Evolutionary conservation across 2,113 vertebrate species (phyloP), one percentile per base, ranked within the genome.

Genomic region (Zootoca vivipara): DNA sequence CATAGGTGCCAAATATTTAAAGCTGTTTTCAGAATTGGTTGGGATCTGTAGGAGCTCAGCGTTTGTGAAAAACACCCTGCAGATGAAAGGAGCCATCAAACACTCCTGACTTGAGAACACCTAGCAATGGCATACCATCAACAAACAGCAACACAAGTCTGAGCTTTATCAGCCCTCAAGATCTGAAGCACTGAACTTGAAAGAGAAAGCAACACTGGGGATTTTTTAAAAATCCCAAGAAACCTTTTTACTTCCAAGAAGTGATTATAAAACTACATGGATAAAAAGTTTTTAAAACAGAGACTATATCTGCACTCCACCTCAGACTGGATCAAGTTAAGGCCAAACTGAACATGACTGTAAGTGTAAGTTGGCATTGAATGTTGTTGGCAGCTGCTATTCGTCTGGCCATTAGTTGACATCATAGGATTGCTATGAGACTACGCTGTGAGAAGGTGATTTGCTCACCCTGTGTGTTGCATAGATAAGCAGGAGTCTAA

Each of bases 141-240:
- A 86, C 40, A 20, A 83, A 26, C 65, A 83, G 30, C 20, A 28
- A 46, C 84, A 64, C 89, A 52, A 89, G 0, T 9, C 35, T 18
- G 69, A 91, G 64, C 46, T 13, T 67, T 90, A 82, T 82, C 15
- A 79, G 9, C 15, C 56, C 13, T 16, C 42, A 33, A 56, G 78
- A 79, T 79, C 46, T 52, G 28, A 92, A 91, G 85, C 85, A 79
- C 18, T 83, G 15, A 85, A 3, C 90, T 92, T 93, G 93, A 94
- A 94, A 94, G 92, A 65, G 85, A 91, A 87, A 0, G 0, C 64
- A 91, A 65, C 78, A 33, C 73, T 2, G n/a, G 56, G 0, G 9
- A 0, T 87, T 93, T 78, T 16, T 62, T 62, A 62, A 58, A 62
- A 62, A 62, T 4, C 58, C 58, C 58, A 62, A 20, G 78, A 92